These are phyloP conservation scores for Helicoverpa zea DNA, from an alignment of 1,140 invertebrate genomes.

Conservation along the genomic window DNA sequence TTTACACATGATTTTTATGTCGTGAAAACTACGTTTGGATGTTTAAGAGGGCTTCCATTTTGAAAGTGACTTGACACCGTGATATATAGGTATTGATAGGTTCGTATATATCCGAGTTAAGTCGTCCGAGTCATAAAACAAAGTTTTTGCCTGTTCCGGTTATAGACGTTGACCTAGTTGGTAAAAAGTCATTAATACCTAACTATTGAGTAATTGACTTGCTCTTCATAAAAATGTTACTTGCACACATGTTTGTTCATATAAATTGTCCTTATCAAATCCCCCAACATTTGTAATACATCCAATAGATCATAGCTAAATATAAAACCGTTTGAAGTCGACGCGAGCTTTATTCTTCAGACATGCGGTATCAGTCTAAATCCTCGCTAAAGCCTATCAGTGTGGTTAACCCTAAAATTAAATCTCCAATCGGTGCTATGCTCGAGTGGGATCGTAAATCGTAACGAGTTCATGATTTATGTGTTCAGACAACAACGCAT, in stretches of 20 bases:
- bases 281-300: background rate
- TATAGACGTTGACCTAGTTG: too few species aligned
- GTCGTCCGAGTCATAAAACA: too few species aligned
- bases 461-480: constrained; percentile 85
- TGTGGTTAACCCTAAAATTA: constrained; percentile 66
- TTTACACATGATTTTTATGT: constrained; percentile 50
- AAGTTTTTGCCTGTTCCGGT: too few species aligned
- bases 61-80: background rate
- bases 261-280: background rate
- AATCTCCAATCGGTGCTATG: constrained; percentile 75
- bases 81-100: too few species aligned
- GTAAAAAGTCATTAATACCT: too few species aligned
- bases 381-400: constrained; percentile 63
- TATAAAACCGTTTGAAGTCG: constrained; percentile 37
- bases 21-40: constrained; percentile 43
- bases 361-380: constrained; percentile 38
- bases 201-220: too few species aligned
- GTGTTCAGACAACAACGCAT: constrained; percentile 64
- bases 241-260: background rate
- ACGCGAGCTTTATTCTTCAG: constrained; percentile 1
- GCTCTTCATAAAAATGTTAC: background rate
- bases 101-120: too few species aligned
- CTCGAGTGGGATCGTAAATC: constrained; percentile 77
- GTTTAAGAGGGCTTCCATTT: background rate
- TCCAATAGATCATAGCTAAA: constrained; percentile 13